Base-by-base conservation (phyloP, 1,140 invertebrate genomes). In the Neelides sp. region DNA sequence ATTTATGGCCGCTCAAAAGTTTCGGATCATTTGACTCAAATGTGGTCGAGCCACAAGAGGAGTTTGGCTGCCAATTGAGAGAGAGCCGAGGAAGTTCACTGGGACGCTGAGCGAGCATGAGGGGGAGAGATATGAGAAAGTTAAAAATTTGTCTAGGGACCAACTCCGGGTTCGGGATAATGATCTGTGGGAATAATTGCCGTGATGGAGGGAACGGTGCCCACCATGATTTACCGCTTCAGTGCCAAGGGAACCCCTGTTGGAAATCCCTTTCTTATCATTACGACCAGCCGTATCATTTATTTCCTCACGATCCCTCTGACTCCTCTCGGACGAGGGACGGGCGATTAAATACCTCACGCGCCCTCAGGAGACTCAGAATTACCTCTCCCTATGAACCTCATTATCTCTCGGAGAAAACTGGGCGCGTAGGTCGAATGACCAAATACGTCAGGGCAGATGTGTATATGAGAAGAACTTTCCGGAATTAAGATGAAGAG, bases 171-270 rank as follows among this genome's bases (percentile, higher is more conserved):
- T 42, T 52, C 47, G 42, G 34, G 48, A 54, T 58, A 58, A 58
- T 54, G 52, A 59, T 53, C 51, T 59, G 32, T 55, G 57, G 52
- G 56, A 55, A 49, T 55, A 55, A 52, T 59, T 55, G 52, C 52
- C 49, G 52, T 48, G 52, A 48, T 47, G 28, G 32, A 27, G 28
- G 36, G 36, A 44, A 37, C 12, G n/a, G n/a, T n/a, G n/a, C n/a
- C n/a, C n/a, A n/a, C n/a, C n/a, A n/a, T n/a, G n/a, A n/a, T n/a
- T n/a, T n/a, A n/a, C n/a, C n/a, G n/a, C n/a, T n/a, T n/a, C n/a
- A n/a, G n/a, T n/a, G n/a, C n/a, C n/a, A n/a, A n/a, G n/a, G n/a
- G n/a, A n/a, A n/a, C n/a, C n/a, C n/a, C n/a, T n/a, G n/a, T n/a
- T n/a, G n/a, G 52, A 54, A 54, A 52, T 58, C 52, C 56, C 52